Percentiles rank a stretch among this genome's conserved stretches.
Conservation (phyloP, 2,888 invertebrate genomes). For the Formica aserva region DNA sequence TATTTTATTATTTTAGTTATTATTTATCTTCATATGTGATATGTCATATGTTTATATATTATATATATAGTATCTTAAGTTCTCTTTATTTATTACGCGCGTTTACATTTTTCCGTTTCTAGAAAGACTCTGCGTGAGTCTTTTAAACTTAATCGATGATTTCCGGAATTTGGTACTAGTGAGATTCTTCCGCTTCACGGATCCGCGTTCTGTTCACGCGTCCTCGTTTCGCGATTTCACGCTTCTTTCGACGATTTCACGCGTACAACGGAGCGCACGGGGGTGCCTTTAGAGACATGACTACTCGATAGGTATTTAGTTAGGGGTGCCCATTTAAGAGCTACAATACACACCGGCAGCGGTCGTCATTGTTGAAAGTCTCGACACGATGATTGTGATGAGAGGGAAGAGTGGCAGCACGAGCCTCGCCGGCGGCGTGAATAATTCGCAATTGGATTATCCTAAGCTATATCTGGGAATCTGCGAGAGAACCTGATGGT, state of each 20-base stretch:
- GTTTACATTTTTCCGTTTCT: not conserved
- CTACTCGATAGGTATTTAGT: conserved; percentile 72
- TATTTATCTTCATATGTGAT: not conserved
- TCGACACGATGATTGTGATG: conserved; percentile 74
- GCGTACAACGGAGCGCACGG: conserved; percentile 42
- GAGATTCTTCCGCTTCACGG: conserved; percentile 11
- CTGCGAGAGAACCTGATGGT: conserved; percentile 1
- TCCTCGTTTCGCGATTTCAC: conserved; percentile 30
- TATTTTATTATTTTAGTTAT: not conserved
- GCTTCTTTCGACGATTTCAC: conserved; percentile 60
- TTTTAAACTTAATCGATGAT: not conserved
- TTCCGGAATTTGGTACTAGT: not conserved
- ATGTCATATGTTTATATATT: not conserved
- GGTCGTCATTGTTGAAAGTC: conserved; percentile 75
- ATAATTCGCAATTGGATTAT: conserved; percentile 82
- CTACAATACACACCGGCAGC: conserved; percentile 76
- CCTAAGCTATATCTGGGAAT: conserved; percentile 74
- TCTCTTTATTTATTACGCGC: not conserved
- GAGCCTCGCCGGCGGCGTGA: conserved; percentile 65
- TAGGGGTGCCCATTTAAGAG: conserved; percentile 72
- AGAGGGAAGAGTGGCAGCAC: conserved; percentile 67
- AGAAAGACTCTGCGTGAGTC: not conserved
- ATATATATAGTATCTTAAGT: not conserved
- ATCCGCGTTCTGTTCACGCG: not conserved
- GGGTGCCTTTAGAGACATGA: conserved; percentile 63